Evolutionary conservation across 2,888 invertebrate genomes (phyloP), one percentile per base, ranked within the genome.

Genomic region (Ischnus inquisitorius): DNA sequence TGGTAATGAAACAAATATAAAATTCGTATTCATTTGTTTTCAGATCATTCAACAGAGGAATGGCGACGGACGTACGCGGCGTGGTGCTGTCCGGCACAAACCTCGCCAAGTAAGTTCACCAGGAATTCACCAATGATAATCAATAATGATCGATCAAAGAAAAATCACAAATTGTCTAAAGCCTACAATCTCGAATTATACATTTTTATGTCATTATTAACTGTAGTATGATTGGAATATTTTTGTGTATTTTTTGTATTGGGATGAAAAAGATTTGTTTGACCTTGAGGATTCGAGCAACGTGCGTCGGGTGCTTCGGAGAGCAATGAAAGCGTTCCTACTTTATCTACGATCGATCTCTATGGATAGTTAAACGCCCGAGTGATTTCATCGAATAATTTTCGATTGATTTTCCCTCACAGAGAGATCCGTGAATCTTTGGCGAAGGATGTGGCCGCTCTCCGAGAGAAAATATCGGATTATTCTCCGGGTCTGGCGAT

Each of bases 401-500:
- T 43, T 6, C 3, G 16, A 48, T 5, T 19, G 41, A 14, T 83
- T 86, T 60, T 83, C 19, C 25, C 76, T 91, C 92, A 69, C 91
- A 97, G 97, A 90, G 96, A 96, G 88, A 96, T 98, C 88, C 95
- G 96, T 81, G 94, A 95, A 90, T 95, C 96, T 64, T 94, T 98
- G 64, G 95, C 95, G 6, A 93, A 94, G 88, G 96, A 97, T 90
- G 97, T 98, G 3, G 90, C 92, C 3, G 94, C 94, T 75, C 92
- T 97, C 85, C 95, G 95, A 68, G 91, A 94, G 75, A 93, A 94
- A 85, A 90, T 95, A 79, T 95, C 96, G 1, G 94, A 95, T 83
- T 98, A 97, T 93, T 93, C 94, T 86, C 97, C 97, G 0, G 96
- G 97, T 14, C 94, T 99, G 87, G 97, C 98, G 25, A 98, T 99